Percentiles rank a stretch among this genome's conserved stretches.
Evolutionary conservation across 2,113 vertebrate genomes (phyloP).

Genomic region (Odontesthes bonariensis): DNA sequence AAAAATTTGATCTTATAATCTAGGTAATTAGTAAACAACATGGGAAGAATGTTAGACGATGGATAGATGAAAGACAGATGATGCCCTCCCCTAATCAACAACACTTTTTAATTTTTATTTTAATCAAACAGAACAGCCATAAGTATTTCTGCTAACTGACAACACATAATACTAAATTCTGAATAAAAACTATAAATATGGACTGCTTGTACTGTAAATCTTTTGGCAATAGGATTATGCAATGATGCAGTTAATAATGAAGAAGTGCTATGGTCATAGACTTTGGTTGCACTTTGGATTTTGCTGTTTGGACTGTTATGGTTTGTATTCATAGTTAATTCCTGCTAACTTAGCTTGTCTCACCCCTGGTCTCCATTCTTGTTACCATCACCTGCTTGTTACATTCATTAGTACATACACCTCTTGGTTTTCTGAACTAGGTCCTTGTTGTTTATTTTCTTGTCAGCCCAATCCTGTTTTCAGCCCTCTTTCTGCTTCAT

Average conservation of each 20-base stretch:
- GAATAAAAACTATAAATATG: neutral
- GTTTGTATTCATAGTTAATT: neutral
- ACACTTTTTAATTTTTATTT: neutral
- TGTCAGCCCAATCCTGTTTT: too few relatives aligned
- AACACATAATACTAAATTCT: neutral
- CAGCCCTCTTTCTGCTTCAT: too few relatives aligned
- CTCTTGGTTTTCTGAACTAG: too few relatives aligned
- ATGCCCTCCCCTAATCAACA: neutral
- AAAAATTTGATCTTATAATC: neutral
- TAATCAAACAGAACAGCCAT: neutral
- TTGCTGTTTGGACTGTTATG: neutral
- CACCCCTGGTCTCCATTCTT: too few relatives aligned
- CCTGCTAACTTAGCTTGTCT: too few relatives aligned
- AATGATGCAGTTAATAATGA: too few relatives aligned
- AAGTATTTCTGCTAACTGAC: neutral
- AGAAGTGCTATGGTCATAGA: neutral
- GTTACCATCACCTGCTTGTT: too few relatives aligned
- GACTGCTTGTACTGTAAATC: neutral
- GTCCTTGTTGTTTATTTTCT: too few relatives aligned
- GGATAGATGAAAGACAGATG: too few relatives aligned
- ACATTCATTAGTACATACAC: too few relatives aligned
- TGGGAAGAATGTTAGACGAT: too few relatives aligned
- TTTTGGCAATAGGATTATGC: neutral
- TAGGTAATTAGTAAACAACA: too few relatives aligned
- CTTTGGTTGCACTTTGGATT: neutral